A percentile compares a stretch with the other conserved stretches of the same genome.
Evolutionary conservation across 1,140 invertebrate species (phyloP).

Genomic region (Drosophila virilis): DNA sequence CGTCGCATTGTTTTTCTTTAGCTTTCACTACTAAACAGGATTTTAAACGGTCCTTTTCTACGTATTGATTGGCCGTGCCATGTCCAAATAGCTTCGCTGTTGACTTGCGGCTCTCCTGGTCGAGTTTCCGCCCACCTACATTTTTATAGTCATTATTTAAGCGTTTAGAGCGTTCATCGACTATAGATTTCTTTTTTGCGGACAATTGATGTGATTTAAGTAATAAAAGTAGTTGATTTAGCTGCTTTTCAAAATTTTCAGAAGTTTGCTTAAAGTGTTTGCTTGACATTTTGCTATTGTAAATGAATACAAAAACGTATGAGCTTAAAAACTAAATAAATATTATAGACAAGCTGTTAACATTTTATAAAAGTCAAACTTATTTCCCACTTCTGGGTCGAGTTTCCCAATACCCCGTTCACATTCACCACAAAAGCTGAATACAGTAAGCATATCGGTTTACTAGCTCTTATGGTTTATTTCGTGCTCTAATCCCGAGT

Average conservation of each 20-base stretch:
- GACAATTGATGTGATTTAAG: background rate
- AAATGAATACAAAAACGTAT: background rate
- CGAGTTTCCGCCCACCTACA: constrained; percentile 8
- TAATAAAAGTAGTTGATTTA: background rate
- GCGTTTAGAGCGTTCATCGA: background rate
- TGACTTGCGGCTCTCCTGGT: background rate
- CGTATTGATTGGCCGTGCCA: background rate
- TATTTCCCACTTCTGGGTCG: too few species aligned
- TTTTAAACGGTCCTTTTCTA: background rate
- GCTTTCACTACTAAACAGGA: background rate
- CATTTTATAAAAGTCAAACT: background rate
- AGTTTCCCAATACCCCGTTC: too few species aligned
- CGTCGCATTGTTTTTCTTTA: background rate
- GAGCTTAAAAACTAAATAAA: background rate
- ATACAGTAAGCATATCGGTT: too few species aligned
- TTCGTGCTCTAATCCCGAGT: too few species aligned
- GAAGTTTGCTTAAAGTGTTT: background rate
- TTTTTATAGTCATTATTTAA: background rate
- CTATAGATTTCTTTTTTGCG: background rate
- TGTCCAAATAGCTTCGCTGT: background rate
- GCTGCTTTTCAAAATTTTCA: background rate
- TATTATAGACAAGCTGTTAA: background rate
- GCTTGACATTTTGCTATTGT: constrained; percentile 1
- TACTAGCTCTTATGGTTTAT: background rate
- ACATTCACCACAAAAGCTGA: too few species aligned